Percentiles rank a stretch among this genome's conserved stretches.
Conservation (phyloP, 37 sponge, comb jelly and placozoan species). For the Chondrosia reniformis region DNA sequence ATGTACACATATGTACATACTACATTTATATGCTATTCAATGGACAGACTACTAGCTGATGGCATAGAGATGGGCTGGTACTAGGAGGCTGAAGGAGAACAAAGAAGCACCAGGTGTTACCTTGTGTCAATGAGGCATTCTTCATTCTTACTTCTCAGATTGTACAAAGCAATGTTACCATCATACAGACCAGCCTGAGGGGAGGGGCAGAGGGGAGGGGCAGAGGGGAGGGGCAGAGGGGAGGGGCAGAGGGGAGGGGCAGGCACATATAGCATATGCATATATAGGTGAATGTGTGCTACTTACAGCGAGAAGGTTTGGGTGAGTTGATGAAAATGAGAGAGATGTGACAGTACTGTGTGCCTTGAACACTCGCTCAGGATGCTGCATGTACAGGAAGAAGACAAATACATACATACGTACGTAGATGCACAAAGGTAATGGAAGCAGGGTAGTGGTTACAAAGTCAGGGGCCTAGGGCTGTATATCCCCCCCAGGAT, state of each 20-base stretch:
- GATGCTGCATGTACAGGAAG: constrained; percentile 47
- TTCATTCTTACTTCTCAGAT: constrained; percentile 66
- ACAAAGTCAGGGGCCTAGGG: too few species aligned
- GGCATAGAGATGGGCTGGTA: background rate
- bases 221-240: too few species aligned
- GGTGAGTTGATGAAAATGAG: constrained; percentile 73
- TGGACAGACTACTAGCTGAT: background rate
- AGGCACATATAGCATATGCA: background rate
- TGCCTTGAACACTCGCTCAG: constrained; percentile 82
- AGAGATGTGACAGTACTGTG: constrained; percentile 77
- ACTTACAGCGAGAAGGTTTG: constrained; percentile 95
- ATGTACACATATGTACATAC: background rate
- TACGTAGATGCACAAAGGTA: background rate
- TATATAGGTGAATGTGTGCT: background rate
- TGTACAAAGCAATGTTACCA: constrained; percentile 79
- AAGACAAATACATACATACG: background rate
- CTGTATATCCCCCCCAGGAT: too few species aligned
- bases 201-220: background rate
- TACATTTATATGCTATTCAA: background rate
- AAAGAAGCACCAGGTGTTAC: constrained; percentile 15
- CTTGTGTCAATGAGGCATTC: constrained; percentile 81
- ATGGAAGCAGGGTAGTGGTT: too few species aligned
- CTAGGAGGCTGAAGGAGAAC: too few species aligned
- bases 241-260: too few species aligned
- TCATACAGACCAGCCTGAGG: constrained; percentile 87